A percentile compares a stretch with the other conserved stretches of the same genome.
phyloP scores from a whole-genome alignment of 2,888 invertebrate species.

The Cinara cedri region DNA sequence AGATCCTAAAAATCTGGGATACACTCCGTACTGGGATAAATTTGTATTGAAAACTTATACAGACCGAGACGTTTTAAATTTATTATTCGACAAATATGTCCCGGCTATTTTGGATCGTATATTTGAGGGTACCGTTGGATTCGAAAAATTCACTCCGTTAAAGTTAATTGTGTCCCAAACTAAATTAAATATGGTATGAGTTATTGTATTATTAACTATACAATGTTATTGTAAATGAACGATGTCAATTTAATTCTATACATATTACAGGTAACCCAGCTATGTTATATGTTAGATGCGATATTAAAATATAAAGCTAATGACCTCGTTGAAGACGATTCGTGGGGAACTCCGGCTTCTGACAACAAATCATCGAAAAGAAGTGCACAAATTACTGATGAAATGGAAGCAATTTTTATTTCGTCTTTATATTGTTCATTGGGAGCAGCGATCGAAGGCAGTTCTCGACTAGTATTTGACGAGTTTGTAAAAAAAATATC shows the following conservation, averaged over 20 bases:
- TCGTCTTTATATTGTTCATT: constrained; percentile 83
- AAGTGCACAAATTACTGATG: constrained; percentile 60
- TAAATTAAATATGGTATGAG: constrained; percentile 77
- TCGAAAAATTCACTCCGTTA: constrained; percentile 66
- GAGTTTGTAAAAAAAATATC: constrained; percentile 77
- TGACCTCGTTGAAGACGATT: not conserved
- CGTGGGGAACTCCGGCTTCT: not conserved
- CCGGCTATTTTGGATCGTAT: constrained; percentile 68
- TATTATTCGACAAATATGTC: constrained; percentile 79
- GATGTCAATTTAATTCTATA: not conserved
- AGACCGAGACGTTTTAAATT: constrained; percentile 66
- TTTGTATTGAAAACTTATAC: constrained; percentile 72
- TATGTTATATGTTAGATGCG: constrained; percentile 81
- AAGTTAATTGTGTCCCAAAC: constrained; percentile 85
- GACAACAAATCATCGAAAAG: no score
- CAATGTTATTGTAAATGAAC: not conserved
- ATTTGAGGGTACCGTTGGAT: constrained; percentile 39
- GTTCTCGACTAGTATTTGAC: constrained; percentile 77
- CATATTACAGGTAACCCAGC: constrained; percentile 74
- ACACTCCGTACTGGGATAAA: constrained; percentile 83
- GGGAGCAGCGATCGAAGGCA: constrained; percentile 77
- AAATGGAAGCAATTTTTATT: constrained; percentile 75
- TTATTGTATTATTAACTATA: not conserved
- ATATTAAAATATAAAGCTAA: constrained; percentile 63
- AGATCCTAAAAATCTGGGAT: constrained; percentile 89